Evolutionary conservation across 2,113 vertebrate species (phyloP).

Genomic region (Damaliscus lunatus): DNA sequence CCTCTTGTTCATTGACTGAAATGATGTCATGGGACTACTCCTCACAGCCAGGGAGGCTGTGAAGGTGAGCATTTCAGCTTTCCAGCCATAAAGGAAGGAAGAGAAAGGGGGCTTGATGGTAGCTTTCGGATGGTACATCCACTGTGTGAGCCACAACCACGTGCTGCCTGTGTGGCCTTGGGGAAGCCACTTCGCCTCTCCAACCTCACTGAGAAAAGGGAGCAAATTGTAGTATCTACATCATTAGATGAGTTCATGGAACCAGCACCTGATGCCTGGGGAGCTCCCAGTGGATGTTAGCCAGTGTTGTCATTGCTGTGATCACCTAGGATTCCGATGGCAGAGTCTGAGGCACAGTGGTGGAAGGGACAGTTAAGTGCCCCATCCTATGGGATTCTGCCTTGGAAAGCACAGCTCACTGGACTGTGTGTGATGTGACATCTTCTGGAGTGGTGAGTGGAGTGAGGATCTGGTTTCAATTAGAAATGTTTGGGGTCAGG

Average conservation of each 20-base stretch:
- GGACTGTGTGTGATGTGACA: rapidly evolving
- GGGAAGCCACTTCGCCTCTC: neutral
- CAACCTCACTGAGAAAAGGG: neutral
- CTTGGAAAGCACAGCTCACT: neutral
- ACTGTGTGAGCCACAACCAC: rapidly evolving
- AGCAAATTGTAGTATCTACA: neutral
- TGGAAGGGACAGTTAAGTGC: neutral
- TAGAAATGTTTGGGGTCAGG: neutral
- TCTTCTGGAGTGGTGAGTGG: neutral
- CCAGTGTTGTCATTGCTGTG: neutral
- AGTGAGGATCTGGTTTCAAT: neutral
- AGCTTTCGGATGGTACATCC: neutral
- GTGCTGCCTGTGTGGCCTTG: neutral
- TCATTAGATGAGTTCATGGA: neutral
- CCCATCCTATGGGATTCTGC: neutral
- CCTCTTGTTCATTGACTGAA: neutral
- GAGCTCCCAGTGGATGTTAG: neutral
- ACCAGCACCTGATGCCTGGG: rapidly evolving
- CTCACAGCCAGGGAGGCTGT: neutral
- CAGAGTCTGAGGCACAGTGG: neutral
- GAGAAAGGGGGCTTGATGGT: no score
- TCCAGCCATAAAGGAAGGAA: neutral
- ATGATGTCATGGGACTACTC: neutral
- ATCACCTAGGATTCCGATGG: rapidly evolving
- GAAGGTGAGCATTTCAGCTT: neutral